phyloP scores from a whole-genome alignment of 92 coral and sea anemone species.

The Epizoanthus stellaris region DNA sequence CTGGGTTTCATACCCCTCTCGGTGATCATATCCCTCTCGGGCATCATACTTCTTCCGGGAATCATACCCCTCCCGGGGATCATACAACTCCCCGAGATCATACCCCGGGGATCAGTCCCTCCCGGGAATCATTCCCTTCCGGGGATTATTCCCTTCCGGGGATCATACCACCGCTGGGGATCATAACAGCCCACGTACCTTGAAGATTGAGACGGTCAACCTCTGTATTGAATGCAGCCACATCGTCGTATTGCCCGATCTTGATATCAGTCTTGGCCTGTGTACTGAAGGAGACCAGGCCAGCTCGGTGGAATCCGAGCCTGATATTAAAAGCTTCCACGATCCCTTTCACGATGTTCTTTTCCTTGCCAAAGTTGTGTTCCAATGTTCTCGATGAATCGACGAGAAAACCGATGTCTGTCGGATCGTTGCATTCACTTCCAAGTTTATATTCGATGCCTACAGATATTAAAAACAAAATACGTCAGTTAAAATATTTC shows the following conservation, averaged over 20 bases:
- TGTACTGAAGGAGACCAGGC: background rate
- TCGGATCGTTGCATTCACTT: too few relatives aligned
- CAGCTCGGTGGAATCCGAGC: background rate
- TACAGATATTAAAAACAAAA: too few relatives aligned
- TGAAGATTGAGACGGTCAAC: background rate
- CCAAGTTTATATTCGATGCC: too few relatives aligned
- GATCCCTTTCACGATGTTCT: background rate
- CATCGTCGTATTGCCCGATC: background rate
- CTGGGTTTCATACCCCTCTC: too few relatives aligned
- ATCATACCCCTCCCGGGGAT: too few relatives aligned
- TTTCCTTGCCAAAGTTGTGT: background rate
- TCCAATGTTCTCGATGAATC: background rate
- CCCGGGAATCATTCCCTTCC: too few relatives aligned
- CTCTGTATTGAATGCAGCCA: background rate
- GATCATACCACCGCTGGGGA: background rate
- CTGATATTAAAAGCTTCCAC: background rate
- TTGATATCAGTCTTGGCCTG: background rate
- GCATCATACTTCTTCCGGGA: too few relatives aligned
- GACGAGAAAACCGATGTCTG: constrained; percentile 18
- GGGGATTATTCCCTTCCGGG: too few relatives aligned
- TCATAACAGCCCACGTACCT: background rate
- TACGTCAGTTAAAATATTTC: too few relatives aligned
- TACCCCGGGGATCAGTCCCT: too few relatives aligned
- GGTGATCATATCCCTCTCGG: too few relatives aligned
- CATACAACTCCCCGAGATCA: too few relatives aligned